Conservation (phyloP, 2,797 vertebrate genomes). For the Coregonus suidteri region DNA sequence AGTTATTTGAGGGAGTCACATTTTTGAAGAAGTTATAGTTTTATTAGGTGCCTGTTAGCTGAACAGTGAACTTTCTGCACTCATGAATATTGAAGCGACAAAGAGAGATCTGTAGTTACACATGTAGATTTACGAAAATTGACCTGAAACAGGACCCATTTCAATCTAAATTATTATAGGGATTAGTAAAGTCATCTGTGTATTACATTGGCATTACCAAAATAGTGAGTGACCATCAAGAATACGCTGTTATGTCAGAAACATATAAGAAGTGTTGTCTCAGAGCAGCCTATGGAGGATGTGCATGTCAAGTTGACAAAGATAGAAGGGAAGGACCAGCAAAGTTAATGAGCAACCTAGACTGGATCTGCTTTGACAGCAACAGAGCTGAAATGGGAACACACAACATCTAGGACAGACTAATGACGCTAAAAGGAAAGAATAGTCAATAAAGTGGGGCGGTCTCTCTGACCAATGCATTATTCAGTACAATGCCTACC, state of each 20-base stretch:
- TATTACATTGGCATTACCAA: too few species aligned
- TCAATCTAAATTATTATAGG: neutral
- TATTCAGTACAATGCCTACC: constrained; percentile 28
- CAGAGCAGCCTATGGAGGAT: neutral
- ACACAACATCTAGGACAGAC: constrained; percentile 10
- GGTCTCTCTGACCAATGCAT: constrained; percentile 15
- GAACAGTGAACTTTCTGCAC: neutral
- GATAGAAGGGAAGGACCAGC: neutral
- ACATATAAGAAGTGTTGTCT: too few species aligned
- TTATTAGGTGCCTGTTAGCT: neutral
- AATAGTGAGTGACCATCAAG: too few species aligned
- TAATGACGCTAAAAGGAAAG: constrained; percentile 26
- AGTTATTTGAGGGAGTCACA: neutral
- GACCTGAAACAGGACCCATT: neutral
- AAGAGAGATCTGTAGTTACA: neutral
- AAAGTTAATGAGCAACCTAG: constrained; percentile 24
- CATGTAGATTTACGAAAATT: neutral
- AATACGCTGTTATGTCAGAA: too few species aligned
- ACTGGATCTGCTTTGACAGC: constrained; percentile 20
- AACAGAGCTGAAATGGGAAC: constrained; percentile 6
- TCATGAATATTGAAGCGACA: neutral
- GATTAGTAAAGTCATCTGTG: neutral
- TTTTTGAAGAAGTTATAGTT: neutral
- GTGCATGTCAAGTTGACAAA: neutral
- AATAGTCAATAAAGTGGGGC: constrained; percentile 19